phyloP scores from a whole-genome alignment of 2,113 vertebrate species.

The Rhabdomys dilectus region DNA sequence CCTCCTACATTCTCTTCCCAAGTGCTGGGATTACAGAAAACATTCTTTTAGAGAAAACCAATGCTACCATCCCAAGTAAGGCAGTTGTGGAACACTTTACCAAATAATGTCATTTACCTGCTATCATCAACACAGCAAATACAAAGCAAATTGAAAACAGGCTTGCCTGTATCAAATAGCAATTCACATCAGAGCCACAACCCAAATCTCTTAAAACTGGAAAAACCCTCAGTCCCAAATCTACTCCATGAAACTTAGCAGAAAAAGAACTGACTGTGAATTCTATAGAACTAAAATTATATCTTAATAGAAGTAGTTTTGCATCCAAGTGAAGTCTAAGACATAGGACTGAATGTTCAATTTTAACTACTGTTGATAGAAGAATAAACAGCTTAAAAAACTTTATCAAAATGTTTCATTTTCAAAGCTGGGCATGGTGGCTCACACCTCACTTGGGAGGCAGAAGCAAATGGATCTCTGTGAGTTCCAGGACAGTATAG shows the following conservation, averaged over 20 bases:
- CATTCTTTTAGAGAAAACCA: slow-evolving; percentile 17
- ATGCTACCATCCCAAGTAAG: not conserved
- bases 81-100: not conserved
- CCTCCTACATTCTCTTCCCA: not conserved
- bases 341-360: slow-evolving; percentile 5
- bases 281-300: not conserved
- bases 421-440: not conserved
- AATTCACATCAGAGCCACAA: not conserved
- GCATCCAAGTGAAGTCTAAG: not conserved
- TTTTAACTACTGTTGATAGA: not conserved
- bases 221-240: not conserved
- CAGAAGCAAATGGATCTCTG: not conserved
- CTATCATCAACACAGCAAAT: not conserved
- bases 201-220: slow-evolving; percentile 29
- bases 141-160: not conserved
- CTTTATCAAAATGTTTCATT: not conserved
- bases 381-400: not conserved
- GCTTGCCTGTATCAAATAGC: not conserved
- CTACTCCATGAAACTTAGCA: not conserved
- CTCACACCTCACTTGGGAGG: not conserved
- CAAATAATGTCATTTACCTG: not conserved
- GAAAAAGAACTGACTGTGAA: slow-evolving; percentile 20
- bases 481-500: not conserved
- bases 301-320: slow-evolving; percentile 48
- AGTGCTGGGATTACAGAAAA: not conserved